Evolutionary conservation across 2,888 invertebrate genomes (phyloP), one percentile per base, ranked within the genome.

Genomic region (Brachyopa scutellaris): DNA sequence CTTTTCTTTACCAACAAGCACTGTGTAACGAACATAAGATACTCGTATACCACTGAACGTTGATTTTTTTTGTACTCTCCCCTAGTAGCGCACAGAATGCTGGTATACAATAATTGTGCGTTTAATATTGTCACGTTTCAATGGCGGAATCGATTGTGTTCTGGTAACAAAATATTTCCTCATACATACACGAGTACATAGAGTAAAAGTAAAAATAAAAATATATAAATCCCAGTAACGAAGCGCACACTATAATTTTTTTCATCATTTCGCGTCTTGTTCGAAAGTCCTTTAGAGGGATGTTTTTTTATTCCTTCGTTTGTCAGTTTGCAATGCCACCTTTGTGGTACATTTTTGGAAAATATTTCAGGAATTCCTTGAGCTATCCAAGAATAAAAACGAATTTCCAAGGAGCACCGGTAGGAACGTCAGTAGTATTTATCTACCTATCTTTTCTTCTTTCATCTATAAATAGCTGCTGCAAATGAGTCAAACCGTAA

Each of bases 121-220:
- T 82, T 82, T 82, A 76, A 82, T 82, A 82, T 82, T 82, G 76
- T 82, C 80, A 82, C 80, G 80, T 76, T 82, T 76, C 74, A 76
- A 76, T 70, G 76, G 51, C 57, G 64, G 70, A 66, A 70, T 82
- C 64, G 38, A 57, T 51, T 82, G 45, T 69, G 47, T 82, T 82
- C 74, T 69, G 64, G 69, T 74, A 74, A 69, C 17, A 64, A 79
- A 82, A 82, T 82, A 82, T 82, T 82, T 82, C 74, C 69, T 82
- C 76, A 76, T 59, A 47, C 74, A 80, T 64, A 80, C n/a, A n/a
- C n/a, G n/a, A n/a, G n/a, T 67, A 61, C 38, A 61, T 62, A 80
- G 67, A 67, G 78, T 72, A 67, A 73, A 49, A 79, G 53, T 59
- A 40, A 31, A 61, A 53, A 61, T 72, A 36, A 31, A 47, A n/a